Evolutionary conservation across 2,888 invertebrate species (phyloP).

Genomic region (Dynastes maya): DNA sequence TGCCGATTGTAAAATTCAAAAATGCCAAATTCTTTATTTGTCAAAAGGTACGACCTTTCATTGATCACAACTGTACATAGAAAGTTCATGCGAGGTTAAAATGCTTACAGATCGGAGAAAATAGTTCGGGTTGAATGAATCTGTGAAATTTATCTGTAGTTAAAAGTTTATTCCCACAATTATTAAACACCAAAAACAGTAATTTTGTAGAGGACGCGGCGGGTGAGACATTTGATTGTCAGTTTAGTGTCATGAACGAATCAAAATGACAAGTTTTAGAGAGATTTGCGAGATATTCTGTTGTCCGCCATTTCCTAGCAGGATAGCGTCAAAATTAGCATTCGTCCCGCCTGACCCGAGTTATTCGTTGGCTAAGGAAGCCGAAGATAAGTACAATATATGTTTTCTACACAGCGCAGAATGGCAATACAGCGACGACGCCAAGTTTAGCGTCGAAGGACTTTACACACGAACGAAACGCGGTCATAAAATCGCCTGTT

Average conservation of each 20-base stretch:
- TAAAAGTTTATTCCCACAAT: no score
- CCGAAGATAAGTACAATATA: slow-evolving; percentile 88
- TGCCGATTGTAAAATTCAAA: no score
- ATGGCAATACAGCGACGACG: slow-evolving; percentile 96
- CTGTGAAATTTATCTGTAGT: no score
- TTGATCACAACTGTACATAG: no score
- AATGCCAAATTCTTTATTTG: no score
- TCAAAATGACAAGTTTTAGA: slow-evolving; percentile 74
- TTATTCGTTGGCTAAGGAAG: slow-evolving; percentile 91
- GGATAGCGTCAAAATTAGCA: slow-evolving; percentile 98
- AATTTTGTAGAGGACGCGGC: no score
- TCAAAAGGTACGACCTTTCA: no score
- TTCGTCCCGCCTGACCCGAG: slow-evolving; percentile 99
- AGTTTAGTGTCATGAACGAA: background rate
- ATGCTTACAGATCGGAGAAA: no score
- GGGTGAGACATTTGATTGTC: background rate
- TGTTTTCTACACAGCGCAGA: slow-evolving; percentile 93
- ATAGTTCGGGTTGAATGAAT: no score
- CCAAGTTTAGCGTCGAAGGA: slow-evolving; percentile 94
- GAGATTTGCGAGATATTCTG: slow-evolving; percentile 99
- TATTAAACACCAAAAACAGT: no score
- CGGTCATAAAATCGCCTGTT: slow-evolving; percentile 96
- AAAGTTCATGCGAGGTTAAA: no score
- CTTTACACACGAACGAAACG: slow-evolving; percentile 94
- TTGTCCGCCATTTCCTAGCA: slow-evolving; percentile 99